Evolutionary conservation across 2,797 vertebrate species (phyloP), one percentile per base, ranked within the genome.

Genomic region (Gouania willdenowi): DNA sequence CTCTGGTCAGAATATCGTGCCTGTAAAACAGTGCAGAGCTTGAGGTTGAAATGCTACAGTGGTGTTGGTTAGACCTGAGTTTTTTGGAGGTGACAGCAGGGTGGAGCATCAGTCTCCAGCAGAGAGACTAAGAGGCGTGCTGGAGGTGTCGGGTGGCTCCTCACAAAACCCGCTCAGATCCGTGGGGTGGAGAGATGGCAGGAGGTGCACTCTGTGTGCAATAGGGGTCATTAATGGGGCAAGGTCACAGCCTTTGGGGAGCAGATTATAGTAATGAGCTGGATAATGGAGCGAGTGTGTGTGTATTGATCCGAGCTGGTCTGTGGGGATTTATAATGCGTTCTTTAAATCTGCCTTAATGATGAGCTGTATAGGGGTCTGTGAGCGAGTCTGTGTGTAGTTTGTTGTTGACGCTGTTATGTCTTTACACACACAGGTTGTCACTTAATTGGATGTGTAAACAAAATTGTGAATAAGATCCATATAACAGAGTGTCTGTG

Each of bases 271-370:
- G 46, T 66, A 81, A 76, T 60, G 57, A 84, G 49, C 64, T 62
- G 73, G 75, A 79, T 77, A 75, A 83, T 63, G 77, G 71, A 75
- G 62, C 65, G 45, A 28, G 39, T 66, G 60, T 77, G 59, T 66
- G 68, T 50, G 54, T 59, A 78, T 81, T 79, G 76, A 81, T 83
- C 66, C 55, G 46, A 52, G 45, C 43, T 33, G 39, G 59, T 71
- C 73, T 74, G 17, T 32, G 53, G 69, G 71, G 77, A 72, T 70
- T 66, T 41, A 71, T 78, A 75, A 79, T 79, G 66, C 40, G 26
- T 56, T 53, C 65, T 71, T 62, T 79, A 77, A 83, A 83, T 83
- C 74, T 75, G 66, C 60, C 81, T n/a, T 86, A 83, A 84, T 86
- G 76, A 79, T 77, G 63, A 53, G 46, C 59, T 50, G 45, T 42